Evolutionary conservation across 2,797 vertebrate genomes (phyloP).

Genomic region (Poecilia wingei): DNA sequence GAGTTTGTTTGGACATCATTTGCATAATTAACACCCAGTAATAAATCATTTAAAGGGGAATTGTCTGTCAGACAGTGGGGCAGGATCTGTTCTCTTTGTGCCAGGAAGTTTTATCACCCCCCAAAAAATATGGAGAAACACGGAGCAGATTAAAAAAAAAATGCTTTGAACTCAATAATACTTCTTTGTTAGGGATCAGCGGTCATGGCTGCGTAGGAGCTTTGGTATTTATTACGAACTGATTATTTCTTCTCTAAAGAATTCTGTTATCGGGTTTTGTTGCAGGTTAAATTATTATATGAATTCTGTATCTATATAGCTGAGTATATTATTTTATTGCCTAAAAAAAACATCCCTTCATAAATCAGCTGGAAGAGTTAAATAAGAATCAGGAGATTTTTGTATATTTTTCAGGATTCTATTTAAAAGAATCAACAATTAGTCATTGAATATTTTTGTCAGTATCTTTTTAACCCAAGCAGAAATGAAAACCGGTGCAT

Average conservation of each 20-base stretch:
- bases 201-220: slow-evolving; percentile 26
- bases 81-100: slow-evolving; percentile 77
- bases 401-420: background rate
- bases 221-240: slow-evolving; percentile 25
- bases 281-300: background rate
- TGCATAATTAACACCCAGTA: slow-evolving; percentile 99
- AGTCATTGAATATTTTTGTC: background rate
- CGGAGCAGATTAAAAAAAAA: slow-evolving; percentile 43
- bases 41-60: slow-evolving; percentile 99
- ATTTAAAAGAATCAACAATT: background rate
- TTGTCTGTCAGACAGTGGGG: slow-evolving; percentile 86
- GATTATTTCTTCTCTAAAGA: slow-evolving; percentile 4
- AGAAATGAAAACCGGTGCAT: background rate
- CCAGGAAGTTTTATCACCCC: slow-evolving; percentile 74
- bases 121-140: slow-evolving; percentile 60
- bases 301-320: background rate
- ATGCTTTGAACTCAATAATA: slow-evolving; percentile 55
- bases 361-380: background rate
- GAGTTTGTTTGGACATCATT: slow-evolving; percentile 99
- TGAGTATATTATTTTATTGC: background rate
- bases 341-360: background rate
- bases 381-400: background rate
- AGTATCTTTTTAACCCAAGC: background rate
- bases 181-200: slow-evolving; percentile 53
- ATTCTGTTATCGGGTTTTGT: background rate